Conservation (phyloP, 2,113 vertebrate species). For the Corydoras sp. region DNA sequence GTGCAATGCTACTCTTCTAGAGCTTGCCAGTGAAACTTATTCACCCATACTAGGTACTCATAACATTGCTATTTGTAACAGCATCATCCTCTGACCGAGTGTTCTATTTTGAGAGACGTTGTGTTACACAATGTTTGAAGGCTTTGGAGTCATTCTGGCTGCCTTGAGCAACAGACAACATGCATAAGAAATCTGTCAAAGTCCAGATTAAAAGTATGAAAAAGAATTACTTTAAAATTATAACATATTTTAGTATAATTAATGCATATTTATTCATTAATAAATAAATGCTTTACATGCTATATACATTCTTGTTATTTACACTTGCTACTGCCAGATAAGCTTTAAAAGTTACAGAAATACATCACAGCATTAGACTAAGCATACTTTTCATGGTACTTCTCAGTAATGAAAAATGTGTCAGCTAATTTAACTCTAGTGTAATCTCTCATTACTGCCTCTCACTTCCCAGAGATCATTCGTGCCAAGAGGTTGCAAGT, state of each 20-base stretch:
- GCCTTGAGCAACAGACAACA: not conserved
- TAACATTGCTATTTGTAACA: slow-evolving; percentile 43
- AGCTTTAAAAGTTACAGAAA: no score
- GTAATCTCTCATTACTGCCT: slow-evolving; percentile 21
- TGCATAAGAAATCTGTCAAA: not conserved
- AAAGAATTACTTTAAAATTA: no score
- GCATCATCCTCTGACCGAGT: slow-evolving; percentile 38
- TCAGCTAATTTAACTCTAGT: no score
- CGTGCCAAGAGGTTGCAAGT: slow-evolving; percentile 71
- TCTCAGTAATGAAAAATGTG: no score
- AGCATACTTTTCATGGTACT: no score
- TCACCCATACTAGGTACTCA: slow-evolving; percentile 34
- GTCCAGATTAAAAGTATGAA: no score
- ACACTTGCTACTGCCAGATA: no score
- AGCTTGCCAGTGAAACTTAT: slow-evolving; percentile 26
- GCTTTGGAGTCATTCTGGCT: slow-evolving; percentile 38
- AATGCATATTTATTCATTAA: no score
- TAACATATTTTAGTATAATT: no score
- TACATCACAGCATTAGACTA: no score
- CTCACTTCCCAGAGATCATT: slow-evolving; percentile 70
- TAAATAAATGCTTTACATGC: no score
- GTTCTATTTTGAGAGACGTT: slow-evolving; percentile 56
- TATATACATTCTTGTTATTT: no score
- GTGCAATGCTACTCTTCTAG: slow-evolving; percentile 1
- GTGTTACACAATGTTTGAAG: slow-evolving; percentile 43